These are phyloP conservation scores for Drosophila miranda DNA, from an alignment of 1,140 invertebrate species.

Conservation along the genomic window DNA sequence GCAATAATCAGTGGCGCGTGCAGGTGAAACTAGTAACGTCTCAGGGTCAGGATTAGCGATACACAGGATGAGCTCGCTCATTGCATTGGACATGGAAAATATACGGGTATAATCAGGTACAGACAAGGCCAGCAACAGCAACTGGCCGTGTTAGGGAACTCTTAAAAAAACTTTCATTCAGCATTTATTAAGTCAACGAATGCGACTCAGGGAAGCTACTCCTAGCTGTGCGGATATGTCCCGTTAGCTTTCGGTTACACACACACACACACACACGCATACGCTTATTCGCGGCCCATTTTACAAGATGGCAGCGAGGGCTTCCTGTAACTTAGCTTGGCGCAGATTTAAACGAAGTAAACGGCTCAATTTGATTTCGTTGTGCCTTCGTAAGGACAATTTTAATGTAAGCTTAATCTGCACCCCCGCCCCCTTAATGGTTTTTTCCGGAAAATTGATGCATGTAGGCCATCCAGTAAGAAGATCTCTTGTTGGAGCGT, in stretches of 20 bases:
- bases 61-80: slow-evolving; percentile 25
- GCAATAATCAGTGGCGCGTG: slow-evolving; percentile 47
- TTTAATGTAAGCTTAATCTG: slow-evolving; percentile 50
- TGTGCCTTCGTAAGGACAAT: slow-evolving; percentile 36
- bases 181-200: slow-evolving; percentile 57
- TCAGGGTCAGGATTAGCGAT: slow-evolving; percentile 35
- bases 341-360: slow-evolving; percentile 38
- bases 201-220: slow-evolving; percentile 9
- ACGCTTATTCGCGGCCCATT: background rate
- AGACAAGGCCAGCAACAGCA: too few species aligned
- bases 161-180: slow-evolving; percentile 7
- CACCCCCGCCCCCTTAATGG: slow-evolving; percentile 35
- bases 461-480: slow-evolving; percentile 1
- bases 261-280: too few species aligned
- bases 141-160: background rate
- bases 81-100: slow-evolving; percentile 21
- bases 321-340: slow-evolving; percentile 26
- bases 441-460: slow-evolving; percentile 14
- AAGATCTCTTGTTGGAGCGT: slow-evolving; percentile 17
- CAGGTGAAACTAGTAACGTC: slow-evolving; percentile 8
- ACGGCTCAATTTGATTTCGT: slow-evolving; percentile 51
- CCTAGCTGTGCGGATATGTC: slow-evolving; percentile 11
- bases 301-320: slow-evolving; percentile 23
- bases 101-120: background rate
- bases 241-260: slow-evolving; percentile 32